A percentile compares a stretch with the other conserved stretches of the same genome.
Evolutionary conservation across 2,888 invertebrate genomes (phyloP).

Genomic region (Clivina fossor): DNA sequence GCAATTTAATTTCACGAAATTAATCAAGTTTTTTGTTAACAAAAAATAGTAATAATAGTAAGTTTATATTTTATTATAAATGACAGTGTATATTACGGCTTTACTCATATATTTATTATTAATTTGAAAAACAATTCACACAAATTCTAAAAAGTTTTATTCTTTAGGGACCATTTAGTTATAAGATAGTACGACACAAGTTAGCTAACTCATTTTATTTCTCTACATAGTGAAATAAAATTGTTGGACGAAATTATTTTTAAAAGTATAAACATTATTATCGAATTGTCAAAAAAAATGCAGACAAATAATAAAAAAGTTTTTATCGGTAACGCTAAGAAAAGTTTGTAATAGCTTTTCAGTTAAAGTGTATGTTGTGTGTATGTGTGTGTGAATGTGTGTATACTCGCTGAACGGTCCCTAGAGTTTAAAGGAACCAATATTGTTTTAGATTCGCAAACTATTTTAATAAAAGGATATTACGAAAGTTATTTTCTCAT

Average conservation of each 20-base stretch:
- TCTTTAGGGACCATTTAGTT: too few relatives aligned
- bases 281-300: constrained; percentile 18
- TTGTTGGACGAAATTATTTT: constrained; percentile 11
- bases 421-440: constrained; percentile 16
- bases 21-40: too few relatives aligned
- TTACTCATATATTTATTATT: too few relatives aligned
- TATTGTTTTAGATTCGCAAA: constrained; percentile 26
- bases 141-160: too few relatives aligned
- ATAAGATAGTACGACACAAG: too few relatives aligned
- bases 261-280: constrained; percentile 24
- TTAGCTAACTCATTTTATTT: too few relatives aligned
- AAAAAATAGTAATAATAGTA: too few relatives aligned
- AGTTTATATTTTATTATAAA: too few relatives aligned
- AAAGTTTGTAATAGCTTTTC: constrained; percentile 24
- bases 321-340: constrained; percentile 17
- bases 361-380: constrained; percentile 17
- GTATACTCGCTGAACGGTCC: constrained; percentile 11
- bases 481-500: constrained; percentile 18
- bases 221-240: too few relatives aligned
- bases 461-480: constrained; percentile 29
- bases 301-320: constrained; percentile 20
- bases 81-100: too few relatives aligned
- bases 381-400: background rate
- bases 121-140: too few relatives aligned
- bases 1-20: too few relatives aligned